Conservation (phyloP, 2,113 vertebrate genomes). For the Trichechus manatus region DNA sequence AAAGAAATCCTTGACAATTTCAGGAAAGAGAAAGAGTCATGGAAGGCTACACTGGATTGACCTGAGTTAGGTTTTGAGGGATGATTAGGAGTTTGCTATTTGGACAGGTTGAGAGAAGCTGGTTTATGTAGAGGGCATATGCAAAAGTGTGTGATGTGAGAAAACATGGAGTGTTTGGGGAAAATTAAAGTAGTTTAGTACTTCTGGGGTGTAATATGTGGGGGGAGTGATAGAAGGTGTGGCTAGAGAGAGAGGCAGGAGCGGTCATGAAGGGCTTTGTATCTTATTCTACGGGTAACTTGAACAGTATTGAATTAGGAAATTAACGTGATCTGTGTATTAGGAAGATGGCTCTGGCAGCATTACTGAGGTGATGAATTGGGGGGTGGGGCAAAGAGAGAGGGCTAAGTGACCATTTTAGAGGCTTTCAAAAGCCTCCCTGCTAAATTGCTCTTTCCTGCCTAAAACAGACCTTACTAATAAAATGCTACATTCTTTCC, state of each 20-base stretch:
- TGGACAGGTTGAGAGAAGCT: not conserved
- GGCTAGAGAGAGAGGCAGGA: not conserved
- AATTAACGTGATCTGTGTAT: not conserved
- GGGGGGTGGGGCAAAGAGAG: not conserved
- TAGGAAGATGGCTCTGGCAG: not conserved
- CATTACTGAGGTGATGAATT: not conserved
- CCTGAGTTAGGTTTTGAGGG: conserved; percentile 25
- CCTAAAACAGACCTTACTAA: not conserved
- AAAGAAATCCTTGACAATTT: no score
- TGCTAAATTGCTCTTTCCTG: not conserved
- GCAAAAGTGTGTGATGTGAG: not conserved
- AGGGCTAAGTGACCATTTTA: not conserved
- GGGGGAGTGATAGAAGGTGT: not conserved
- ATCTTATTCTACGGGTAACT: not conserved
- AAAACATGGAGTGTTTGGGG: not conserved
- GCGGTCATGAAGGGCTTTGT: not conserved
- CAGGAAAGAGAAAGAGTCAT: not conserved
- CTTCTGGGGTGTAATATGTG: not conserved
- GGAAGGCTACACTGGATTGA: not conserved
- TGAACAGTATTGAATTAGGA: not conserved
- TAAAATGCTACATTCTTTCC: not conserved
- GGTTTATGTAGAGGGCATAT: not conserved
- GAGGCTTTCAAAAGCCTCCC: not conserved
- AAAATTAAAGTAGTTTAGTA: not conserved
- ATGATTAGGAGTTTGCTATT: conserved; percentile 1